phyloP scores from a whole-genome alignment of 2,888 invertebrate species.

The Hydrotaea cyrtoneurina region DNA sequence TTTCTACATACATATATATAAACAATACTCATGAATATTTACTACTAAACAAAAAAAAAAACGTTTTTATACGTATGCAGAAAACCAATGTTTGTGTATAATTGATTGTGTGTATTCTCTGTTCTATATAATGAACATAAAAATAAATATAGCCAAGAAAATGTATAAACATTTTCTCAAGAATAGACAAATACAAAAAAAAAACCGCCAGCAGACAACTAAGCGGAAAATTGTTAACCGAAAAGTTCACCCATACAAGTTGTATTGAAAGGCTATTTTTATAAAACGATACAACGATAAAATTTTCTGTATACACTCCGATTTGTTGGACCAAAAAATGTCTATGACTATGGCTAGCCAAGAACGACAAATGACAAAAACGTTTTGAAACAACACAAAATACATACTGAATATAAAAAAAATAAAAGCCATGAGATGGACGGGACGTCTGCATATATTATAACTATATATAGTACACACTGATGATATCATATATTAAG shows the following conservation, averaged over 20 bases:
- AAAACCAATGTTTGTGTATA: not conserved
- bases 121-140: constrained; percentile 13
- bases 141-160: constrained; percentile 49
- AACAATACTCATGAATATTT: not conserved
- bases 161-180: constrained; percentile 52
- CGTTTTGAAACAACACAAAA: not conserved
- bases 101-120: not conserved
- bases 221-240: constrained; percentile 64
- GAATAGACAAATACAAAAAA: no score
- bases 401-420: not conserved
- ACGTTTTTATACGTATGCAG: not conserved
- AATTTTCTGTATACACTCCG: constrained; percentile 13
- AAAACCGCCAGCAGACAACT: constrained; percentile 53
- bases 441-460: constrained; percentile 54
- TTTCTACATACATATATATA: no score
- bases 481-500: constrained; percentile 4
- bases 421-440: constrained; percentile 44
- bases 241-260: constrained; percentile 43
- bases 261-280: constrained; percentile 54
- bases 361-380: constrained; percentile 44
- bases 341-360: constrained; percentile 69
- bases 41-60: not conserved
- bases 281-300: constrained; percentile 42
- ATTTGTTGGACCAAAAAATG: constrained; percentile 45
- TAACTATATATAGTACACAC: constrained; percentile 18